These are phyloP conservation scores for Ceyx cyanopectus DNA, from an alignment of 2,113 vertebrate species.

Conservation along the genomic window DNA sequence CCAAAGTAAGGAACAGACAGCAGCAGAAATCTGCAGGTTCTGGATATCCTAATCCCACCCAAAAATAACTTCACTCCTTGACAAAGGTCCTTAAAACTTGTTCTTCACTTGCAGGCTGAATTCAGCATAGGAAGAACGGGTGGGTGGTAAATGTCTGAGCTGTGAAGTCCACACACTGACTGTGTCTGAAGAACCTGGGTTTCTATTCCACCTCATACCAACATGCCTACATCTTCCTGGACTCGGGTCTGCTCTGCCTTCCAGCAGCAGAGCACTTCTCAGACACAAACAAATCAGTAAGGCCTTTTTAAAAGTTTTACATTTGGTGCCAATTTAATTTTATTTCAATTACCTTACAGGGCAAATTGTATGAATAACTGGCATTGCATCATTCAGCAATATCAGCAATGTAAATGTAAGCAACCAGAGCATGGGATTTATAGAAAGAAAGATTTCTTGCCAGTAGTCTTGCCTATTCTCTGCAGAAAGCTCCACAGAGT, in stretches of 20 bases:
- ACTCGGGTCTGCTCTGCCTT: not conserved
- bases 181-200: not conserved
- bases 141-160: not conserved
- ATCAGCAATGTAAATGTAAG: not conserved
- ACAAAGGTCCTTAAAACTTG: not conserved
- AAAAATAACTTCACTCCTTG: not conserved
- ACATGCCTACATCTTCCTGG: not conserved
- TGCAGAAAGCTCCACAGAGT: not conserved
- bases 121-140: not conserved
- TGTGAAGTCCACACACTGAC: not conserved
- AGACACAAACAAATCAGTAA: not conserved
- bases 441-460: not conserved
- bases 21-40: not conserved
- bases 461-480: not conserved
- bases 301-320: not conserved
- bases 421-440: not conserved
- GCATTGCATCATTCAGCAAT: not conserved
- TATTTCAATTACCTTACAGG: constrained; percentile 5
- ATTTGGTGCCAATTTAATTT: not conserved
- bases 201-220: not conserved
- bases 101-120: not conserved
- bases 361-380: not conserved
- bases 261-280: not conserved
- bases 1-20: not conserved
- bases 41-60: not conserved